Conservation (phyloP, 1,140 invertebrate genomes). For the Diorhabda carinulata region DNA sequence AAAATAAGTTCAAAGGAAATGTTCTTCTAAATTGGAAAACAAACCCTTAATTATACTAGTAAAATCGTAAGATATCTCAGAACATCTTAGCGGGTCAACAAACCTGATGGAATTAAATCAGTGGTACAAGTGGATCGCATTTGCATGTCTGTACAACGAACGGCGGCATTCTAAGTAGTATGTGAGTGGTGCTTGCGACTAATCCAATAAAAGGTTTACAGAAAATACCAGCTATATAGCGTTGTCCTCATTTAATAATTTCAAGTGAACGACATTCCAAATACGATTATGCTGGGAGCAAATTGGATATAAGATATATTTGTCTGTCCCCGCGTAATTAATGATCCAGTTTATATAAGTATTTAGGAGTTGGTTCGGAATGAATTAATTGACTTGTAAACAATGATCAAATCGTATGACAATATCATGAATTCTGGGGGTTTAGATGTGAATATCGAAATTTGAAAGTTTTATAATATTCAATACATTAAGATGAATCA, state of each 20-base stretch:
- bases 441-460: no score
- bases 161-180: neutral
- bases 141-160: neutral
- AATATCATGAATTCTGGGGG: no score
- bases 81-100: neutral
- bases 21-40: no score
- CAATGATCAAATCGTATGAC: no score
- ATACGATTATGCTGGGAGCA: neutral
- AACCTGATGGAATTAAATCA: constrained; percentile 1
- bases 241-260: neutral
- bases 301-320: neutral
- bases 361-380: no score
- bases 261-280: neutral
- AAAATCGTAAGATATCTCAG: neutral
- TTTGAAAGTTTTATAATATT: no score
- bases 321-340: no score
- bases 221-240: neutral
- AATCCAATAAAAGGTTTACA: constrained; percentile 2
- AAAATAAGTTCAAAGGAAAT: no score
- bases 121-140: neutral
- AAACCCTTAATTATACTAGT: no score
- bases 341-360: no score
- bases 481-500: no score
- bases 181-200: neutral
- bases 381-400: no score